These are phyloP conservation scores for Gorsachius goisagi DNA, from an alignment of 2,113 vertebrate genomes.

Conservation along the genomic window DNA sequence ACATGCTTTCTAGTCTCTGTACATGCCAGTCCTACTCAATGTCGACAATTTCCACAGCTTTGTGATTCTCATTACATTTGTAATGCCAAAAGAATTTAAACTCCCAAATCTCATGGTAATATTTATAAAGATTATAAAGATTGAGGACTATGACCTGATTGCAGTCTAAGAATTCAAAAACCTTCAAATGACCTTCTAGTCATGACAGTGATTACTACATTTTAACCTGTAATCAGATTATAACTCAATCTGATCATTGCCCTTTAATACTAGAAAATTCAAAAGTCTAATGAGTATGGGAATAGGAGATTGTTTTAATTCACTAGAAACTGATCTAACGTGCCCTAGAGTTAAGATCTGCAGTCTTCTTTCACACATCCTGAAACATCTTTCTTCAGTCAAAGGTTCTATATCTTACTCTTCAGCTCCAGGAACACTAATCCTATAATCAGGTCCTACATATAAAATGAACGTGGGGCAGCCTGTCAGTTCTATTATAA, in stretches of 20 bases:
- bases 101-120: not conserved
- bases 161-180: not conserved
- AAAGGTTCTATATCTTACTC: not conserved
- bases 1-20: not conserved
- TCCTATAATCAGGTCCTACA: not conserved
- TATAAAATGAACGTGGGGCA: not conserved
- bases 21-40: not conserved
- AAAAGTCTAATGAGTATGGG: not conserved
- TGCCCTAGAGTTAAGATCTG: not conserved
- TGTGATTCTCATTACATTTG: not conserved
- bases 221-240: not conserved
- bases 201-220: not conserved
- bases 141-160: not conserved
- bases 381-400: not conserved
- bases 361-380: not conserved
- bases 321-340: not conserved
- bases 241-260: not conserved
- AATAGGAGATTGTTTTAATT: not conserved
- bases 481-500: not conserved
- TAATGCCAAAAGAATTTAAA: not conserved
- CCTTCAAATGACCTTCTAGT: not conserved
- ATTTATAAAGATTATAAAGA: not conserved
- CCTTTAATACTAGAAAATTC: not conserved
- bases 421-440: not conserved
- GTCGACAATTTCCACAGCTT: not conserved